phyloP scores from a whole-genome alignment of 2,113 vertebrate species.

The Otocyon megalotis region DNA sequence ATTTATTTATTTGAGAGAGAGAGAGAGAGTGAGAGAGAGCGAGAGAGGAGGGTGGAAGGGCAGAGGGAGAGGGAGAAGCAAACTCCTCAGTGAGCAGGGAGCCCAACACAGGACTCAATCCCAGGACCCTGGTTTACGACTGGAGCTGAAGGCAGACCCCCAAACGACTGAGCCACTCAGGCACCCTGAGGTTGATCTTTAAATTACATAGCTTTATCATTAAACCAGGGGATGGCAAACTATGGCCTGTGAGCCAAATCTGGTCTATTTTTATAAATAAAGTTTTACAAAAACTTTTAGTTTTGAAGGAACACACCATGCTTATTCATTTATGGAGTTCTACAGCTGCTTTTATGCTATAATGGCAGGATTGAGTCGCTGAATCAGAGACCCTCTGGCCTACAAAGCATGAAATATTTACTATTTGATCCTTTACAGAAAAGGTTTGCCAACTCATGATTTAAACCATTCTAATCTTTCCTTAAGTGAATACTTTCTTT shows the following conservation, averaged over 20 bases:
- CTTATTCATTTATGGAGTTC: not conserved
- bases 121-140: too few relatives aligned
- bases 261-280: not conserved
- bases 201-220: not conserved
- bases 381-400: not conserved
- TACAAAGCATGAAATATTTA: not conserved
- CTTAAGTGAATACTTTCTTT: not conserved
- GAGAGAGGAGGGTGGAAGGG: too few relatives aligned
- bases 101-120: too few relatives aligned
- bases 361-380: not conserved
- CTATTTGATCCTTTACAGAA: not conserved
- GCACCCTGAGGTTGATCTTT: not conserved
- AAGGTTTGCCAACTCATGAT: not conserved
- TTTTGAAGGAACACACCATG: not conserved
- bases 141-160: too few relatives aligned
- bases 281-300: not conserved
- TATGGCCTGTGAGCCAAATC: not conserved
- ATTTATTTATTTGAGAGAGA: too few relatives aligned
- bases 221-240: not conserved
- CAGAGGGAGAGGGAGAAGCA: too few relatives aligned
- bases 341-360: not conserved
- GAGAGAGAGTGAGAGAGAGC: too few relatives aligned
- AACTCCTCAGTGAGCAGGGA: too few relatives aligned
- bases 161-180: too few relatives aligned
- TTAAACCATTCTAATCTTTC: conserved; percentile 22